Base-by-base conservation (phyloP, 2,797 vertebrate genomes). In the Borostomias antarcticus region DNA sequence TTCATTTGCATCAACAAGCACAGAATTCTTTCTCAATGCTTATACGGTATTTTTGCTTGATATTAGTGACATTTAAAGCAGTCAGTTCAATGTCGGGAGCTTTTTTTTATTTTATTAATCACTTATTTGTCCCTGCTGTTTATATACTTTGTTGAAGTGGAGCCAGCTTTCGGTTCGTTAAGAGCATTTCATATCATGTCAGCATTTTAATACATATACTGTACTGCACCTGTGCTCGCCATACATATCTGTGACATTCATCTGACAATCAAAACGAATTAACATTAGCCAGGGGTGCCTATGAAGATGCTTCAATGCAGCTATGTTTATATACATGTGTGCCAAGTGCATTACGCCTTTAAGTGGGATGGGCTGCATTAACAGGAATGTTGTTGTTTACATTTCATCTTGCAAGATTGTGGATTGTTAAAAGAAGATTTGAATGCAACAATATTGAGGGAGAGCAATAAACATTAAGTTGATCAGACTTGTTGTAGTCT, bases 1-100 rank as follows among this genome's bases (percentile, higher is more conserved):
- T 82, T 86, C 66, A 75, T 82, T 82, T 90, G 89, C 85, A 85
- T 82, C 64, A 64, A 75, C 82, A 88, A 89, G 83, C 83, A 81
- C 66, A 78, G 33, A 62, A 62, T 70, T 72, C 11, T 72, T 58
- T 66, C 75, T 56, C 47, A 23, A 19, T 50, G 66, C 58, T 71
- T 47, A 64, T 62, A 70, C 69, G 43, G 58, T 63, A 69, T 70
- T 58, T 30, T 50, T 75, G 79, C 78, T 74, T 78, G 48, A 58
- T 72, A 51, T 47, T 66, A 70, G 52, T 73, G 64, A 66, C 64
- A 37, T 78, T 79, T 15, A n/a, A 64, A 78, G 78, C 72, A 47
- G 48, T 50, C 70, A 70, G 43, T 72, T 37, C 77, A 80, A 73
- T 70, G 29, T 72, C 73, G 69, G 40, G 25, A 80, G 76, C 61